Evolutionary conservation across 2,797 vertebrate species (phyloP).

Genomic region (Cynopterus sphinx): DNA sequence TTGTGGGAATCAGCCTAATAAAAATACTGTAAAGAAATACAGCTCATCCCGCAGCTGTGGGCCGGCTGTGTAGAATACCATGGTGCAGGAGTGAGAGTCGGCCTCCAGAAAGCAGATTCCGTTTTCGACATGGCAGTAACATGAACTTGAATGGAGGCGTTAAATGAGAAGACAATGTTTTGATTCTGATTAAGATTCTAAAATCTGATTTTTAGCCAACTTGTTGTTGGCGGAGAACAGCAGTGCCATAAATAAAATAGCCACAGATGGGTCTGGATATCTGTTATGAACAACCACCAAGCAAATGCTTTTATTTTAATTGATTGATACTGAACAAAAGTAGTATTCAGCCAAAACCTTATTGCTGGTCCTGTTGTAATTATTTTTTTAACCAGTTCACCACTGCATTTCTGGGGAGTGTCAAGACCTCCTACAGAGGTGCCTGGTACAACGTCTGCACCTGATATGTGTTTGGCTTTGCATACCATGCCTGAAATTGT

Average conservation of each 20-base stretch:
- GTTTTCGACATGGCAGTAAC: slow-evolving; percentile 32
- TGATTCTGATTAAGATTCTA: slow-evolving; percentile 72
- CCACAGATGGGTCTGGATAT: slow-evolving; percentile 57
- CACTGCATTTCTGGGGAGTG: slow-evolving; percentile 24
- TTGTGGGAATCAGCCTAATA: slow-evolving; percentile 74
- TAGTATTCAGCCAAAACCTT: slow-evolving; percentile 38
- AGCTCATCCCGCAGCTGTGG: slow-evolving; percentile 48
- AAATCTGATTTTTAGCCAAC: slow-evolving; percentile 77
- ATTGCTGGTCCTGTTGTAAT: slow-evolving; percentile 26
- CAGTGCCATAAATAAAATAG: slow-evolving; percentile 78
- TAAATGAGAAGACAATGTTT: slow-evolving; percentile 74
- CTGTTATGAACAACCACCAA: slow-evolving; percentile 64
- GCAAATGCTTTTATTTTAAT: slow-evolving; percentile 73
- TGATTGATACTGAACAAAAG: slow-evolving; percentile 74
- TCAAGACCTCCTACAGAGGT: not conserved
- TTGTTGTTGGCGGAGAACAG: slow-evolving; percentile 61
- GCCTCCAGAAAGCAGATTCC: slow-evolving; percentile 33
- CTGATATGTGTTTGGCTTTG: slow-evolving; percentile 48
- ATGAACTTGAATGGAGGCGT: slow-evolving; percentile 59
- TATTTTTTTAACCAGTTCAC: slow-evolving; percentile 69
- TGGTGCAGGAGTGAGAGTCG: slow-evolving; percentile 11
- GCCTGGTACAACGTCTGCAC: not conserved
- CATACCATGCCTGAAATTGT: slow-evolving; percentile 49
- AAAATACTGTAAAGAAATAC: slow-evolving; percentile 60
- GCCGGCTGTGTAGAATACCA: slow-evolving; percentile 52